A percentile compares a stretch with the other conserved stretches of the same genome.
phyloP scores from a whole-genome alignment of 2,113 vertebrate species.

The Pardalotus punctatus region DNA sequence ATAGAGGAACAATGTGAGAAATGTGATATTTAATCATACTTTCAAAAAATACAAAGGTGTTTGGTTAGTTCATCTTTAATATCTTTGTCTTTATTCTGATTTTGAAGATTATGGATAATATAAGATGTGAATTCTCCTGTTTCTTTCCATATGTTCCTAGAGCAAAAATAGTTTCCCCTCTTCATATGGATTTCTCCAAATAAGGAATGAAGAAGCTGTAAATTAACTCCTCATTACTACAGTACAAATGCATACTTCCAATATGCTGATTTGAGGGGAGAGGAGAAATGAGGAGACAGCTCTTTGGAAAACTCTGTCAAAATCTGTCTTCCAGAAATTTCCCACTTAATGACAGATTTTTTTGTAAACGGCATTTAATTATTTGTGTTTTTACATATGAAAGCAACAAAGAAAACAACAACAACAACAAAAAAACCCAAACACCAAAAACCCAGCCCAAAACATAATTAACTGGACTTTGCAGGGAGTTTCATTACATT shows the following conservation, averaged over 20 bases:
- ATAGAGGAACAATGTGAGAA: background rate
- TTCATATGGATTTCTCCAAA: constrained; percentile 54
- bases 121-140: constrained; percentile 19
- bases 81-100: constrained; percentile 22
- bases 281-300: constrained; percentile 20
- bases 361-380: background rate
- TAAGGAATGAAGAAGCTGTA: constrained; percentile 50
- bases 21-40: background rate
- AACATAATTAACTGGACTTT: background rate
- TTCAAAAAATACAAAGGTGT: background rate
- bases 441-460: background rate
- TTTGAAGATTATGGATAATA: background rate
- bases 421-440: background rate
- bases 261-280: constrained; percentile 20
- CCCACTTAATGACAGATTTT: background rate
- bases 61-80: background rate
- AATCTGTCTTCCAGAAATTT: constrained; percentile 42
- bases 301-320: constrained; percentile 42
- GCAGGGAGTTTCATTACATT: background rate
- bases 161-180: constrained; percentile 55
- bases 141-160: constrained; percentile 59
- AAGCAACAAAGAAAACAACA: background rate
- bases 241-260: constrained; percentile 42
- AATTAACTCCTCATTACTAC: constrained; percentile 66
- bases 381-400: background rate